Evolutionary conservation across 1,140 invertebrate species (phyloP).

Genomic region (Caenorhabditis tropicalis): DNA sequence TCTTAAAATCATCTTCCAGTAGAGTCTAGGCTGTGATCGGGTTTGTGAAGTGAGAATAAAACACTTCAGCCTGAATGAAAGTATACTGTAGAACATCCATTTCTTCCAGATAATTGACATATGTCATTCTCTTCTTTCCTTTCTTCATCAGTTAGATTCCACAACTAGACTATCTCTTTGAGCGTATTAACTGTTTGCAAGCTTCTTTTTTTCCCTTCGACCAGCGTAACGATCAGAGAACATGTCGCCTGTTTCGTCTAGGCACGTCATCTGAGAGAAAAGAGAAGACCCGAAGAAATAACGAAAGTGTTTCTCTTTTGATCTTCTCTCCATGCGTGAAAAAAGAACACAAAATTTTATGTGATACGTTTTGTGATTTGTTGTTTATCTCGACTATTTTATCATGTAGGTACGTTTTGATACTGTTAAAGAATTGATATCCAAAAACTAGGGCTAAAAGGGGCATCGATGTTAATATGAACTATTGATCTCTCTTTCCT

Average conservation of each 20-base stretch:
- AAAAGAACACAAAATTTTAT: background rate
- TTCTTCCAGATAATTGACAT: constrained; percentile 19
- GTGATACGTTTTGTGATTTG: constrained; percentile 35
- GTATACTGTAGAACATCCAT: background rate
- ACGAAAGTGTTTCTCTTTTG: constrained; percentile 29
- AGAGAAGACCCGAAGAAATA: background rate
- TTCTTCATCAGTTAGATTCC: background rate
- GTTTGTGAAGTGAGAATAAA: no score
- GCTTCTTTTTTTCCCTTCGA: background rate
- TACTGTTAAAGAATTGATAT: background rate
- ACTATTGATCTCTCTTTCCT: background rate
- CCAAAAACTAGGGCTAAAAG: background rate
- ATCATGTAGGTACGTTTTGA: constrained; percentile 6
- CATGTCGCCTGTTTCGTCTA: background rate
- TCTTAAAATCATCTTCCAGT: background rate
- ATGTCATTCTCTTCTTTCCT: background rate
- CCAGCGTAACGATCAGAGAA: constrained; percentile 38
- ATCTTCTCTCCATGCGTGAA: background rate
- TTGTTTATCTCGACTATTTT: background rate
- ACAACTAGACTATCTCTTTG: constrained; percentile 3
- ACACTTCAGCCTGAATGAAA: background rate
- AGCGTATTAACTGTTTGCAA: background rate
- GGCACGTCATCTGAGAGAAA: background rate
- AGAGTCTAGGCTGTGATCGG: background rate
- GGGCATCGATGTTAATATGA: background rate